A percentile compares a stretch with the other conserved stretches of the same genome.
These are phyloP conservation scores for Coecobrya sp. DNA, from an alignment of 2,888 invertebrate species.

Conservation along the genomic window DNA sequence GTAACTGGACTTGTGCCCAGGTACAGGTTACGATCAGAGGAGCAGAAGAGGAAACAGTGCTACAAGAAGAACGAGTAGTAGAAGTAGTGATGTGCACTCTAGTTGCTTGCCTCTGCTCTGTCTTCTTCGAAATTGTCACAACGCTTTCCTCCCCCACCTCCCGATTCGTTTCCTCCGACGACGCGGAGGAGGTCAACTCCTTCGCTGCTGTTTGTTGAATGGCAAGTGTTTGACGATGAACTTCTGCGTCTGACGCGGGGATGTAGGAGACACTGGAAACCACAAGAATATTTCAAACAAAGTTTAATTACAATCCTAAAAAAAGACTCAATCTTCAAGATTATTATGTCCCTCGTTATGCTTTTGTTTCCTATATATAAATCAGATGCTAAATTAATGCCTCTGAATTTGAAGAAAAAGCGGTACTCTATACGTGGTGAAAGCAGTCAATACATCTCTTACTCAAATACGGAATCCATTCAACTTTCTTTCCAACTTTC, in stretches of 20 bases:
- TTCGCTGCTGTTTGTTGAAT: constrained; percentile 83
- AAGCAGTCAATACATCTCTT: neutral
- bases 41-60: constrained; percentile 53
- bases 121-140: constrained; percentile 52
- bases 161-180: constrained; percentile 61
- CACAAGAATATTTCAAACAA: constrained; percentile 6
- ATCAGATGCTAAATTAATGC: too few species aligned
- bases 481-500: constrained; percentile 7
- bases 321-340: too few species aligned
- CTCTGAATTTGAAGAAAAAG: too few species aligned
- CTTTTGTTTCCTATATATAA: too few species aligned
- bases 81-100: constrained; percentile 62
- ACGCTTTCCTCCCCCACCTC: constrained; percentile 73
- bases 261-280: constrained; percentile 89
- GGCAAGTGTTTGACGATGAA: constrained; percentile 88
- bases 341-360: too few species aligned
- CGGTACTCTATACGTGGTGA: too few species aligned
- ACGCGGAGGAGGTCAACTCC: constrained; percentile 40
- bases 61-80: constrained; percentile 52
- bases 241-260: constrained; percentile 89
- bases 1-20: constrained; percentile 77
- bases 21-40: constrained; percentile 51
- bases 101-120: constrained; percentile 76
- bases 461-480: neutral
- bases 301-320: too few species aligned